Conservation (phyloP, 2,888 invertebrate species). For the Drosophila atripex region DNA sequence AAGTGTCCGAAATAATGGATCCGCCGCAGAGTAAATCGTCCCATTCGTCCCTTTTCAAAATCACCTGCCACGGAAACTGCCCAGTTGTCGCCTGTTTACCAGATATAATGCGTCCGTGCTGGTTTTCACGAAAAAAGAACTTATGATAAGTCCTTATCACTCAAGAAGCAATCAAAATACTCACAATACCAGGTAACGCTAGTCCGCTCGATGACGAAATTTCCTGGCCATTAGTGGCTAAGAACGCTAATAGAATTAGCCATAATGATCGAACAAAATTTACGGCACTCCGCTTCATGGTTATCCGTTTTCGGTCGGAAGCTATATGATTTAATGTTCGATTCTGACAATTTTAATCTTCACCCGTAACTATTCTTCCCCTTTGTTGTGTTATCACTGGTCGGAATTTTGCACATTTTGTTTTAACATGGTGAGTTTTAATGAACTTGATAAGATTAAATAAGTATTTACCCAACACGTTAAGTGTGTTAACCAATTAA, state of each 20-base stretch:
- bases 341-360: constrained; percentile 7
- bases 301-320: constrained; percentile 19
- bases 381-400: constrained; percentile 19
- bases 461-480: constrained; percentile 44
- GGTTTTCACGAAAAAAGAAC: constrained; percentile 4
- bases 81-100: constrained; percentile 67
- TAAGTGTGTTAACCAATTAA: constrained; percentile 2
- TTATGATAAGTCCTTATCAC: neutral
- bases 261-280: neutral
- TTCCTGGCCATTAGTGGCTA: neutral
- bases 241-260: neutral
- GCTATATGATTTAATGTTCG: constrained; percentile 11
- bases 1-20: constrained; percentile 74
- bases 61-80: constrained; percentile 82
- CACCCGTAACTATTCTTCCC: constrained; percentile 7
- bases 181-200: constrained; percentile 25
- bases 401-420: constrained; percentile 59
- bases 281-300: constrained; percentile 8
- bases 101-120: constrained; percentile 75
- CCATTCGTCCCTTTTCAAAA: constrained; percentile 72
- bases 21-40: constrained; percentile 80
- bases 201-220: neutral
- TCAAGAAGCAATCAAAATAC: constrained; percentile 3
- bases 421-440: constrained; percentile 62
- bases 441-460: constrained; percentile 65